A percentile compares a stretch with the other conserved stretches of the same genome.
Evolutionary conservation across 1,140 invertebrate genomes (phyloP).

Genomic region (Portunus trituberculatus): DNA sequence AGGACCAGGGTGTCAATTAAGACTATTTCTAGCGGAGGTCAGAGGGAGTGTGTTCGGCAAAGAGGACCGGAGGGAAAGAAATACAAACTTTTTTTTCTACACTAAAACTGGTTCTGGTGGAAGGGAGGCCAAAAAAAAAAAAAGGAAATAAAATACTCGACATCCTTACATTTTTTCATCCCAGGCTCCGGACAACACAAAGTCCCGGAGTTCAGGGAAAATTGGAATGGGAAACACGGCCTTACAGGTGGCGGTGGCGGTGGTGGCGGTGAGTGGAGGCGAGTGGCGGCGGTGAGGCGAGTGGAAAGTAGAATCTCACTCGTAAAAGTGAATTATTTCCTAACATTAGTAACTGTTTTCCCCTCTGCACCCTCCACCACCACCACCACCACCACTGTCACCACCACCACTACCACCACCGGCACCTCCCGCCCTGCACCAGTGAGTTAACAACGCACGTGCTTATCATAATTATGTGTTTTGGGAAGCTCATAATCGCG

Average conservation of each 20-base stretch:
- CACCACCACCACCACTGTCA: too few relatives aligned
- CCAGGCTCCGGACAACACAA: neutral
- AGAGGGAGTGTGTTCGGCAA: neutral
- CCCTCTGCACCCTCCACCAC: too few relatives aligned
- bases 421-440: neutral
- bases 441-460: neutral
- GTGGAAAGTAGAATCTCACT: too few relatives aligned
- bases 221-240: too few relatives aligned
- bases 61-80: neutral
- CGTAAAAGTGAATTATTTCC: too few relatives aligned
- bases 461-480: slow-evolving; percentile 2
- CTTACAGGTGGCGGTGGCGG: too few relatives aligned
- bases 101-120: neutral
- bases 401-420: too few relatives aligned
- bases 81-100: neutral
- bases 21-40: neutral
- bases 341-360: too few relatives aligned
- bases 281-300: too few relatives aligned
- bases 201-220: too few relatives aligned
- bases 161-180: neutral
- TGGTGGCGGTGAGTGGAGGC: too few relatives aligned
- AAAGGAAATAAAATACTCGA: neutral
- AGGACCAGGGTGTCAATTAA: neutral
- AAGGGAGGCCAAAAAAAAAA: neutral
- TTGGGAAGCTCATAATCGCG: too few relatives aligned